Conservation (phyloP, 2,888 invertebrate genomes). For the Conchocele bisecta region DNA sequence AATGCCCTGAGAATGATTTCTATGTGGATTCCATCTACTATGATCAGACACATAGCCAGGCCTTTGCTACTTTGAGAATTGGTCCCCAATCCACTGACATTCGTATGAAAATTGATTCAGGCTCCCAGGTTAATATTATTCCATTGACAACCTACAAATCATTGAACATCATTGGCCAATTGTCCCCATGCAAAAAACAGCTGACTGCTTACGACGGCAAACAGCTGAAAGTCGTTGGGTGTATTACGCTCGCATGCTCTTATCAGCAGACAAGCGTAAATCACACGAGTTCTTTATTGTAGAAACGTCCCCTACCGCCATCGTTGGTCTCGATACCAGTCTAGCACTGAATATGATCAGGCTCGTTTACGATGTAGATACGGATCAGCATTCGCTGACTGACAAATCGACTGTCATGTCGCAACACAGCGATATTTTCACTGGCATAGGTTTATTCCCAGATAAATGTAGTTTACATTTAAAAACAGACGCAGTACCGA, state of each 20-base stretch:
- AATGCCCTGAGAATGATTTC: constrained; percentile 14
- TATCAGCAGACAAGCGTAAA: not conserved
- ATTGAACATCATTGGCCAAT: not conserved
- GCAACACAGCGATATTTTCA: constrained; percentile 44
- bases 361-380: constrained; percentile 6
- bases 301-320: not conserved
- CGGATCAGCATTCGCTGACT: not conserved
- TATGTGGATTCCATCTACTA: constrained; percentile 9
- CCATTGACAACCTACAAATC: not conserved
- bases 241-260: not conserved
- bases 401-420: not conserved
- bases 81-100: not conserved
- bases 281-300: constrained; percentile 14
- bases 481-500: constrained; percentile 25
- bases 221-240: constrained; percentile 3
- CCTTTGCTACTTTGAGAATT: constrained; percentile 14
- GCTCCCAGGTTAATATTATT: constrained; percentile 18
- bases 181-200: not conserved
- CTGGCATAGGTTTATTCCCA: constrained; percentile 45
- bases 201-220: constrained; percentile 16
- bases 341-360: not conserved
- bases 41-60: constrained; percentile 4
- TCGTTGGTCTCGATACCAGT: constrained; percentile 10
- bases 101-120: constrained; percentile 20
- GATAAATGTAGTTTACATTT: constrained; percentile 39